Evolutionary conservation across 2,113 vertebrate genomes (phyloP).

Genomic region (Aphelocoma coerulescens): DNA sequence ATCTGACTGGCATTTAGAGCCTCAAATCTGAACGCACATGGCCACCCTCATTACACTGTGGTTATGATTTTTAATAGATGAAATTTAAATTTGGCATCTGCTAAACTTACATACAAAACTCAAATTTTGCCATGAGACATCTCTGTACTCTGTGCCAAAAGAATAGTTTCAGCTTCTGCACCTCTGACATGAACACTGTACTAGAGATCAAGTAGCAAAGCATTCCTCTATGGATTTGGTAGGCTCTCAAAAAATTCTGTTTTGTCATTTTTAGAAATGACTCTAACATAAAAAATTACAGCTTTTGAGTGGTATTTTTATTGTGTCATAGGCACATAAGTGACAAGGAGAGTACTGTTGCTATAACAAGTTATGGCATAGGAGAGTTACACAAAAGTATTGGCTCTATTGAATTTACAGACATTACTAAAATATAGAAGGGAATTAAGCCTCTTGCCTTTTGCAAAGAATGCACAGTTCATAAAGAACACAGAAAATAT

Average conservation of each 20-base stretch:
- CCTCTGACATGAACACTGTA: not conserved
- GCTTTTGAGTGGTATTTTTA: not conserved
- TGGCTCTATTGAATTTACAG: not conserved
- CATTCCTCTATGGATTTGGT: not conserved
- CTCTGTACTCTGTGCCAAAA: not conserved
- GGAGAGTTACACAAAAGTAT: not conserved
- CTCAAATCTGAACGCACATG: not conserved
- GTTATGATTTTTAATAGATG: not conserved
- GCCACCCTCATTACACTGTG: not conserved
- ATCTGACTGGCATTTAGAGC: not conserved
- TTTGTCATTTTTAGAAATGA: not conserved
- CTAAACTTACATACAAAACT: not conserved
- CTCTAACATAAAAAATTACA: not conserved
- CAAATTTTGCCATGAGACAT: not conserved
- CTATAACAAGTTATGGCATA: not conserved
- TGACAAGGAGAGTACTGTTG: rapidly evolving
- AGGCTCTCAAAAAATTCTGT: not conserved
- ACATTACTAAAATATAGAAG: not conserved
- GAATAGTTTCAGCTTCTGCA: not conserved
- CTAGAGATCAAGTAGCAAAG: not conserved
- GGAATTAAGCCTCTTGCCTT: not conserved
- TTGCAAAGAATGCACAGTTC: not conserved
- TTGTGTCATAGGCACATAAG: not conserved
- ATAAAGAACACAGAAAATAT: not conserved
- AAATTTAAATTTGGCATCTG: not conserved